phyloP scores from a whole-genome alignment of 2,888 invertebrate genomes.

The Tanaodytes sp. region DNA sequence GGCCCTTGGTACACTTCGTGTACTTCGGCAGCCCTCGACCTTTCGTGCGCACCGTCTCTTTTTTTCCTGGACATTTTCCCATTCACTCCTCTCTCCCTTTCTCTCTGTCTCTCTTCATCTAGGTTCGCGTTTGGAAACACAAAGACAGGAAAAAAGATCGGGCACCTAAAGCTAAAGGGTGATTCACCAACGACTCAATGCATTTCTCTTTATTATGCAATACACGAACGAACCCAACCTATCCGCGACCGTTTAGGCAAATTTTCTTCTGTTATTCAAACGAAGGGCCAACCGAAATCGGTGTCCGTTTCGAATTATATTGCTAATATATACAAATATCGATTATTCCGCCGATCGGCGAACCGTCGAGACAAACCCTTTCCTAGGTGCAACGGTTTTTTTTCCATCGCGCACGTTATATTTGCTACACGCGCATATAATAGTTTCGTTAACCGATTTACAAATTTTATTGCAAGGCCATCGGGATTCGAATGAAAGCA shows the following conservation, averaged over 20 bases:
- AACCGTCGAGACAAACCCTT: slow-evolving; percentile 60
- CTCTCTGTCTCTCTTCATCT: too few species aligned
- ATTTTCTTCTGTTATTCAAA: slow-evolving; percentile 72
- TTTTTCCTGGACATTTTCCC: too few species aligned
- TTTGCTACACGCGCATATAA: too few species aligned
- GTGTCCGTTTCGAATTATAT: slow-evolving; percentile 53
- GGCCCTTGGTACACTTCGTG: slow-evolving; percentile 32
- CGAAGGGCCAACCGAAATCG: slow-evolving; percentile 68
- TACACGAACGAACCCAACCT: slow-evolving; percentile 65
- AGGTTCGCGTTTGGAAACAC: too few species aligned
- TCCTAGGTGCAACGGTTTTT: slow-evolving; percentile 63
- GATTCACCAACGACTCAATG: slow-evolving; percentile 62
- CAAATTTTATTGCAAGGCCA: too few species aligned
- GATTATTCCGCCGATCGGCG: slow-evolving; percentile 68
- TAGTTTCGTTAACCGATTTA: too few species aligned
- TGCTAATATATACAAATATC: slow-evolving; percentile 69
- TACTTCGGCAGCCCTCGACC: too few species aligned
- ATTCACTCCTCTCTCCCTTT: too few species aligned
- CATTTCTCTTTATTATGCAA: slow-evolving; percentile 71
- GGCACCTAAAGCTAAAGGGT: slow-evolving; percentile 9
- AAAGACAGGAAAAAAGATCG: too few species aligned
- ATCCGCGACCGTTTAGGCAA: slow-evolving; percentile 71
- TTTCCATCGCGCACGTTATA: too few species aligned
- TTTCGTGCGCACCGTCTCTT: too few species aligned
- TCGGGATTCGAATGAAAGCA: too few species aligned